Conservation (phyloP, 2,888 invertebrate genomes). For the Orchesella flavescens region DNA sequence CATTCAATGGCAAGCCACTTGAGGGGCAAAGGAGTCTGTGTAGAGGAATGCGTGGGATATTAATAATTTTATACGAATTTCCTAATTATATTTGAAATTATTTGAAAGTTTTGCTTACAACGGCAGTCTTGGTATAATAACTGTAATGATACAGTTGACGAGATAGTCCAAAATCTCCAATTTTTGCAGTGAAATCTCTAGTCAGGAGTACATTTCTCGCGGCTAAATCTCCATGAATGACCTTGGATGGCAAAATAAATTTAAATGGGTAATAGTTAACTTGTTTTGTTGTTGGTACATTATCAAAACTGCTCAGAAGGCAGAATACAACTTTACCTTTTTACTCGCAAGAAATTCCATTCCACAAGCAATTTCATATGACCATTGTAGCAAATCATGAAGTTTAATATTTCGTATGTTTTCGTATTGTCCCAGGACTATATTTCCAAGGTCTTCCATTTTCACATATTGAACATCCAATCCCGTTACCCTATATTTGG, state of each 20-base stretch:
- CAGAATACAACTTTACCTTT: no score
- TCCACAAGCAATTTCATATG: slow-evolving; percentile 54
- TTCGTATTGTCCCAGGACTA: slow-evolving; percentile 46
- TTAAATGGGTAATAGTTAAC: no score
- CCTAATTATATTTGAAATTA: neutral
- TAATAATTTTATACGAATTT: neutral
- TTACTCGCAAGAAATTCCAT: slow-evolving; percentile 59
- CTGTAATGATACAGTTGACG: slow-evolving; percentile 47
- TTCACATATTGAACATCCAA: slow-evolving; percentile 61
- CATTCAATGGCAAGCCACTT: slow-evolving; percentile 60
- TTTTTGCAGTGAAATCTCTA: slow-evolving; percentile 41
- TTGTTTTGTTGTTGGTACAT: no score
- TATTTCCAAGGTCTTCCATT: slow-evolving; percentile 61
- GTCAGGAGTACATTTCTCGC: slow-evolving; percentile 53
- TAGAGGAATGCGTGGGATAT: neutral
- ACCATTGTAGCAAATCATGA: slow-evolving; percentile 53
- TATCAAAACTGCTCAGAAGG: no score
- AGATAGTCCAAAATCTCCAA: slow-evolving; percentile 59
- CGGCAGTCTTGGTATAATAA: slow-evolving; percentile 53
- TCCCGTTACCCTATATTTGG: neutral
- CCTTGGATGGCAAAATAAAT: no score
- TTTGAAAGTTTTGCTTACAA: slow-evolving; percentile 11
- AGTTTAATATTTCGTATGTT: slow-evolving; percentile 31
- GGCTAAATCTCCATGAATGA: slow-evolving; percentile 57
- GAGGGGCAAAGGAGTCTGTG: slow-evolving; percentile 53